Conservation (phyloP, 2,113 vertebrate species). For the Erinaceus europaeus region DNA sequence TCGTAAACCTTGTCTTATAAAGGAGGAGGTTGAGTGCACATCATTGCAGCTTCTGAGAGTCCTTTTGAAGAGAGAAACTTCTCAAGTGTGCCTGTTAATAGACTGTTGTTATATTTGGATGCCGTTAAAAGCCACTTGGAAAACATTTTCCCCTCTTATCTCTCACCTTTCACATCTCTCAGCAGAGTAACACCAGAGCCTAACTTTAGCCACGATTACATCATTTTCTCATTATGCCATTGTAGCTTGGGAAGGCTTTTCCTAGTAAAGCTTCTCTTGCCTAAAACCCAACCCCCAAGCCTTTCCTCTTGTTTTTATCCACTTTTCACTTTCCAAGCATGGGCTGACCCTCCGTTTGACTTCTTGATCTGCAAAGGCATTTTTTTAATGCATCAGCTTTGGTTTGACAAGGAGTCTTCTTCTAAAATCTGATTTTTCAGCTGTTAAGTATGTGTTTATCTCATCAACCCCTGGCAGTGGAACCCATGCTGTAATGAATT, state of each 20-base stretch:
- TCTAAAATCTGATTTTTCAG: background rate
- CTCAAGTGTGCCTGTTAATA: constrained; percentile 79
- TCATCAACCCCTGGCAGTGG: background rate
- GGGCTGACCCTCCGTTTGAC: background rate
- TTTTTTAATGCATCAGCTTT: background rate
- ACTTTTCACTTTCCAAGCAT: background rate
- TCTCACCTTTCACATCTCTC: constrained; percentile 69
- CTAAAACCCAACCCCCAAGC: background rate
- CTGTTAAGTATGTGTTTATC: background rate
- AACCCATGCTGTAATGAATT: background rate
- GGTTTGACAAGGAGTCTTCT: background rate
- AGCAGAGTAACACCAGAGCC: constrained; percentile 69
- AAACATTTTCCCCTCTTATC: constrained; percentile 51
- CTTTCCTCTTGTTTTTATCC: background rate
- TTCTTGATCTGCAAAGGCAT: background rate
- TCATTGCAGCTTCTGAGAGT: constrained; percentile 83
- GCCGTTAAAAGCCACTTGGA: constrained; percentile 65
- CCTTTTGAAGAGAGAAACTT: constrained; percentile 82
- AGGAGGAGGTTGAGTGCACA: constrained; percentile 85
- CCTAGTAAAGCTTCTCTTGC: background rate
- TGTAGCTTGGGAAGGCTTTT: constrained; percentile 41
- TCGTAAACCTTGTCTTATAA: constrained; percentile 79
- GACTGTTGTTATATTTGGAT: constrained; percentile 76
- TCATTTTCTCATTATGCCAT: constrained; percentile 68
- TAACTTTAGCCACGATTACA: constrained; percentile 70